Percentiles rank a stretch among this genome's conserved stretches.
These are phyloP conservation scores for Bos taurus DNA, from an alignment of 2,113 vertebrate species.

Conservation along the genomic window ARS-UCD2.0 NC_037328.1:81746001-81746500, in stretches of 20 bases:
- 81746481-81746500: background rate
- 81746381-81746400: background rate
- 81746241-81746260: background rate
- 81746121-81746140: rapidly evolving
- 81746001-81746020: slow-evolving; percentile 99
- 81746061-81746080: slow-evolving; percentile 98
- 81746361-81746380: background rate
- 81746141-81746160: background rate
- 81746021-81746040: slow-evolving; percentile 96
- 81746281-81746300: background rate
- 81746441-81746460: background rate
- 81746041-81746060: slow-evolving; percentile 96
- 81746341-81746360: background rate
- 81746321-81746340: background rate
- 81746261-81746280: background rate
- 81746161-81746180: background rate
- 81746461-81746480: background rate
- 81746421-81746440: background rate
- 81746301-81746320: background rate
- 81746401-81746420: background rate
- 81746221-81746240: background rate
- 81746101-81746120: slow-evolving; percentile 93
- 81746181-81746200: background rate
- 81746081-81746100: slow-evolving; percentile 99
- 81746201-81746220: background rate